Conservation (phyloP, 2,888 invertebrate genomes). For the Melieria picta region DNA sequence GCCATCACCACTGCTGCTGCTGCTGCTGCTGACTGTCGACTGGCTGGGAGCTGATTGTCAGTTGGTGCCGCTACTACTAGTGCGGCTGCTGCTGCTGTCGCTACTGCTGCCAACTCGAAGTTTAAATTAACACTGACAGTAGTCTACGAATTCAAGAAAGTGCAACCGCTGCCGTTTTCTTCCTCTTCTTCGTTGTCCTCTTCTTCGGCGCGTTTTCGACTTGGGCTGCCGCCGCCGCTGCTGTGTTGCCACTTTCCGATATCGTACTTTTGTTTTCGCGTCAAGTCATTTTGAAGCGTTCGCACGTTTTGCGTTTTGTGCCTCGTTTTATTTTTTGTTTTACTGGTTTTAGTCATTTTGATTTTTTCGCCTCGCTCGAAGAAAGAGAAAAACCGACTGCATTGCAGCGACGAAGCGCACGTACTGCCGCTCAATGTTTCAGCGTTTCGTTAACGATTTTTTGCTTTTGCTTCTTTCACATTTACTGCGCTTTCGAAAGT, state of each 20-base stretch:
- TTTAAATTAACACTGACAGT: constrained; percentile 66
- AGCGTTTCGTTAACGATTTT: no score
- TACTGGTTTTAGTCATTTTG: not conserved
- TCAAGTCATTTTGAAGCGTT: not conserved
- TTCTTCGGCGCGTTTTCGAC: constrained; percentile 13
- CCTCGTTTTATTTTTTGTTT: constrained; percentile 3
- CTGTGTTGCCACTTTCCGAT: not conserved
- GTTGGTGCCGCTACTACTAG: constrained; percentile 25
- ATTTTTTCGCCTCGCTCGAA: no score
- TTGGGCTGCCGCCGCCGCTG: constrained; percentile 19
- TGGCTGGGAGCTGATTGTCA: not conserved
- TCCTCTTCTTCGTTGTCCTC: constrained; percentile 2
- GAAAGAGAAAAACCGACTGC: no score
- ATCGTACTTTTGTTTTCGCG: not conserved
- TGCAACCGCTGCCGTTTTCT: constrained; percentile 44
- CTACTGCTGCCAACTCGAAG: constrained; percentile 64
- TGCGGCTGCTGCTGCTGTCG: constrained; percentile 32
- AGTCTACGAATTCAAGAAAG: constrained; percentile 50
- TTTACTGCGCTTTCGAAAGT: no score
- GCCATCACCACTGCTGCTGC: constrained; percentile 9
- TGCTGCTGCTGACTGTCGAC: not conserved
- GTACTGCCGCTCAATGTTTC: no score
- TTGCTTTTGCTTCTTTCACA: no score
- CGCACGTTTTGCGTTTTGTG: not conserved
- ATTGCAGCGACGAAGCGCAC: no score